Conservation (phyloP, 1,140 invertebrate species). For the Lepidostoma basale region DNA sequence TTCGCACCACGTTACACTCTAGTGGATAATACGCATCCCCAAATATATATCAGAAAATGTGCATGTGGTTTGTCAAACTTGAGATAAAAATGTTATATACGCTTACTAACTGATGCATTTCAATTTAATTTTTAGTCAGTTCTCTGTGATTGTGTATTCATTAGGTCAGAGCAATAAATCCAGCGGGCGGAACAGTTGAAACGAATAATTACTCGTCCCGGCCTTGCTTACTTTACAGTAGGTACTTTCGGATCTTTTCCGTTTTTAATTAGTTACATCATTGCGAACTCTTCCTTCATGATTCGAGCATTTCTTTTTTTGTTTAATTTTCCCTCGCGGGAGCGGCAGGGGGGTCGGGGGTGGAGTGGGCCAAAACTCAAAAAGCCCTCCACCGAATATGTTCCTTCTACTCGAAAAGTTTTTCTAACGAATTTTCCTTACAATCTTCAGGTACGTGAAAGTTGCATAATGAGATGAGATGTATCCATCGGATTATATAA, state of each 20-base stretch:
- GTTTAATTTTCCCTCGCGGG: constrained; percentile 41
- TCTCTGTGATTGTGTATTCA: no score
- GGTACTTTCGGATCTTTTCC: constrained; percentile 33
- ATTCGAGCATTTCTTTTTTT: constrained; percentile 43
- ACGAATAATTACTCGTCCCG: constrained; percentile 36
- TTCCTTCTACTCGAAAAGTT: not conserved
- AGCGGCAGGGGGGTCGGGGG: not conserved
- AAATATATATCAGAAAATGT: no score
- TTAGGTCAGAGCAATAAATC: constrained; percentile 43
- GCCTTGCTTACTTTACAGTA: constrained; percentile 23
- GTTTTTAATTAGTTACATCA: constrained; percentile 47
- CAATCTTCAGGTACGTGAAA: not conserved
- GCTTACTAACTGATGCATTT: no score
- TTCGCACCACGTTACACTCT: no score
- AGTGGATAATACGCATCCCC: no score
- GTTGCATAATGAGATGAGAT: not conserved
- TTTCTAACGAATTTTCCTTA: not conserved
- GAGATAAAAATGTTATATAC: no score
- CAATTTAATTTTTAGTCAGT: no score
- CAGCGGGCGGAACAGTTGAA: constrained; percentile 27
- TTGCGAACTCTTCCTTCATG: constrained; percentile 45
- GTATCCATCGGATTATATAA: no score
- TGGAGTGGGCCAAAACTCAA: constrained; percentile 14
- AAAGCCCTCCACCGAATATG: constrained; percentile 5
- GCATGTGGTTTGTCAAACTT: no score